Evolutionary conservation across 2,888 invertebrate genomes (phyloP).

Genomic region (Didymodactylos carnosus): DNA sequence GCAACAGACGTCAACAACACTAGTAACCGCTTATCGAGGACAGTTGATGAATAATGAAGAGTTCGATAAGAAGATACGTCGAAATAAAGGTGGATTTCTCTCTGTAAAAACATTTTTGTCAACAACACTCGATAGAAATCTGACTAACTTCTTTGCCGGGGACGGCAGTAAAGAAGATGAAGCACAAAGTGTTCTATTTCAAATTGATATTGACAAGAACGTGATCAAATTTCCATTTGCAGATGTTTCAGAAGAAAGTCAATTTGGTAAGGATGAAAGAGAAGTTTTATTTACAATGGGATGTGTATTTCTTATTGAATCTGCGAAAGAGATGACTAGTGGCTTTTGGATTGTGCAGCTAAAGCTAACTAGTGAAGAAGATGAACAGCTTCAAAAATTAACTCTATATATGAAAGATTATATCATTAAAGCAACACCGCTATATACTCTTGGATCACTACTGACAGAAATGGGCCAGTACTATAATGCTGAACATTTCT

Average conservation of each 20-base stretch:
- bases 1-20: too few species aligned
- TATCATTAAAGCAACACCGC: background rate
- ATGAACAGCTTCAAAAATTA: background rate
- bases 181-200: background rate
- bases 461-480: background rate
- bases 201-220: background rate
- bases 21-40: background rate
- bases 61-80: background rate
- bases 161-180: background rate
- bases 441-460: background rate
- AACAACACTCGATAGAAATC: background rate
- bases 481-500: background rate
- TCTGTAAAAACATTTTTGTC: background rate
- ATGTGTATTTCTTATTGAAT: background rate
- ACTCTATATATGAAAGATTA: background rate
- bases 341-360: background rate
- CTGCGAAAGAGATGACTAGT: background rate
- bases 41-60: background rate
- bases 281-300: background rate
- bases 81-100: background rate
- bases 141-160: background rate
- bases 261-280: background rate
- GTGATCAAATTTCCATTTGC: background rate
- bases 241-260: background rate
- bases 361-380: background rate